Evolutionary conservation across 2,797 vertebrate genomes (phyloP), one percentile per base, ranked within the genome.

Genomic region (Takifugu rubripes): DNA sequence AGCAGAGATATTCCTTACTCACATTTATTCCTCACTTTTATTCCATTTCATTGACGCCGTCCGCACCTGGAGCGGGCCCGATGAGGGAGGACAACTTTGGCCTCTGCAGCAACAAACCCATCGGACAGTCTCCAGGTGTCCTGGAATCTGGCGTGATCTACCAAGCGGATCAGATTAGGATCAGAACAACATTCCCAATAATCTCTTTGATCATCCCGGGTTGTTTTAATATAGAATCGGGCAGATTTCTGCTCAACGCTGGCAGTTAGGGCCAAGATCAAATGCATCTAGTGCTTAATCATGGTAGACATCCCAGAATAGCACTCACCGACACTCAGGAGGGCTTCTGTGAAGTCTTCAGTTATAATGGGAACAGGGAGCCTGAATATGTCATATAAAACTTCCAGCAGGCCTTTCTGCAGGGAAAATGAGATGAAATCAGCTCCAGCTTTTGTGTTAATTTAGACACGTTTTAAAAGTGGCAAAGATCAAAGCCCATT

Each of bases 111-210:
- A 81, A 99, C 91, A 87, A 99, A 99, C 51, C 95, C 97, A 85
- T 99, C 97, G 17, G 96, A 95, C 50, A 99, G 93, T 68, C 96
- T 95, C 97, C 97, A 99, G 68, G 91, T 94, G 80, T 99, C 97
- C 78, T 98, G 97, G 88, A 96, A 98, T 67, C 95, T 92, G 70
- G 94, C 91, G 15, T 97, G 94, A 86, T 99, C 97, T 99, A 54
- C 24, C 21, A 21, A 46, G 6, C 21, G 12, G 11, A 43, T 56
- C 5, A 67, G 14, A 52, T 25, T 40, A 40, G 9, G 11, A 40
- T 40, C 36, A 40, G 36, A 14, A 12, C 12, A 40, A 40, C 14
- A 40, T 12, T 40, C 36, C 12, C 12, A 40, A 12, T 40, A 40
- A 12, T 3, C 12, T 33, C 11, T 40, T 40, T 10, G 36, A 33